Percentiles rank a stretch among this genome's conserved stretches.
These are phyloP conservation scores for Neotoxoptera formosana DNA, from an alignment of 1,140 invertebrate genomes.

Conservation along the genomic window DNA sequence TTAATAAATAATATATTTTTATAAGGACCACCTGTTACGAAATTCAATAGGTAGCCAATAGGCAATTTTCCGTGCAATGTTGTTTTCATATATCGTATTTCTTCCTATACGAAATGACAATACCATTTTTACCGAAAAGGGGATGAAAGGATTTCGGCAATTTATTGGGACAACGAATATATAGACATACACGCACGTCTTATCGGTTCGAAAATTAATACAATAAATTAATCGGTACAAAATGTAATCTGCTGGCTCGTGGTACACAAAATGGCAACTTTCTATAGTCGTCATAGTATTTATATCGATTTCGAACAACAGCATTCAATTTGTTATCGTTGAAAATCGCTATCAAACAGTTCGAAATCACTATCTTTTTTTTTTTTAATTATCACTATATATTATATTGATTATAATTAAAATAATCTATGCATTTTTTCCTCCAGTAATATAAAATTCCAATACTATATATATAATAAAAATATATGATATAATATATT, in stretches of 20 bases:
- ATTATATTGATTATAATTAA: background rate
- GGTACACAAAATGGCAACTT: background rate
- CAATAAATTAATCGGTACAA: constrained; percentile 3
- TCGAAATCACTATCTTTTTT: background rate
- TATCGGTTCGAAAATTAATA: constrained; percentile 12
- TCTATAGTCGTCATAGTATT: background rate
- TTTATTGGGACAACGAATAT: background rate
- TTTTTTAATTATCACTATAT: background rate
- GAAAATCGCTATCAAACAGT: background rate
- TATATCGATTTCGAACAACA: background rate
- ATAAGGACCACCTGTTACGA: constrained; percentile 1
- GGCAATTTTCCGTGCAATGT: background rate
- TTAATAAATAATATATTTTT: background rate
- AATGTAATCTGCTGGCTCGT: background rate
- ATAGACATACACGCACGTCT: background rate
- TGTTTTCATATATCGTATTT: background rate
- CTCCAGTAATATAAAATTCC: too few relatives aligned
- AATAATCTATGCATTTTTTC: background rate
- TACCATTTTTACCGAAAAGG: background rate
- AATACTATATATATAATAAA: too few relatives aligned
- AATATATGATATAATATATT: too few relatives aligned
- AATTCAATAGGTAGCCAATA: background rate
- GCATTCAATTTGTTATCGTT: background rate
- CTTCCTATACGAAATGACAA: background rate
- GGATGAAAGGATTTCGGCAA: background rate